A percentile compares a stretch with the other conserved stretches of the same genome.
These are phyloP conservation scores for Petaurus breviceps DNA, from an alignment of 2,113 vertebrate genomes.

Conservation along the genomic window DNA sequence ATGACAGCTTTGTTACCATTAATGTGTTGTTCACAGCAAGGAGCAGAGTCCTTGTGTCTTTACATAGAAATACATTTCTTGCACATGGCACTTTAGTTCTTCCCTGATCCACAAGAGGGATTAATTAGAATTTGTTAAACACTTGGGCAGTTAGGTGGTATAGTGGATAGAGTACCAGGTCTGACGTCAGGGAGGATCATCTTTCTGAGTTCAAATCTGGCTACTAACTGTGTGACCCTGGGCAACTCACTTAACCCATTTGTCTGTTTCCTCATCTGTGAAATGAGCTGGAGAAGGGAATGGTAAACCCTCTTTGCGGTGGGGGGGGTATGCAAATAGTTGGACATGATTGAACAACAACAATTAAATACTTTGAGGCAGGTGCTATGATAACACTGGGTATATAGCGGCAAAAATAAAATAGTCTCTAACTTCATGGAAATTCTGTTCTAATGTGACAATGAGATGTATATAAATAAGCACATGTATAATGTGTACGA, in stretches of 20 bases:
- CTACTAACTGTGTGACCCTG: neutral
- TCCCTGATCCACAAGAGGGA: neutral
- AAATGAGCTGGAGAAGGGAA: neutral
- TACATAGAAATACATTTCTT: neutral
- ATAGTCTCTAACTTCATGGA: neutral
- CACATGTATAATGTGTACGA: neutral
- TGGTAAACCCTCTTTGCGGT: neutral
- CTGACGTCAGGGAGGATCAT: neutral
- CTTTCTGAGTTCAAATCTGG: neutral
- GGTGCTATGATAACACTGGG: neutral
- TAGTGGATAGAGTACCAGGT: neutral
- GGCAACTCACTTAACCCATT: neutral
- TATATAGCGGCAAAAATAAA: neutral
- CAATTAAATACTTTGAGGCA: neutral
- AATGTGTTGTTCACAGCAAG: neutral
- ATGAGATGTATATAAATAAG: neutral
- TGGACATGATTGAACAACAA: neutral
- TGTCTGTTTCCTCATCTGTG: neutral
- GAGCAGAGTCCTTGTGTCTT: neutral
- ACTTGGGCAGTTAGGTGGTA: neutral
- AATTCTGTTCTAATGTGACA: neutral
- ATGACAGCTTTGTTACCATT: neutral
- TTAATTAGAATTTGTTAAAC: neutral
- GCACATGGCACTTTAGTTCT: neutral
- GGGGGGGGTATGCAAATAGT: neutral